phyloP scores from a whole-genome alignment of 2,797 vertebrate genomes.

The Hemitrygon akajei region DNA sequence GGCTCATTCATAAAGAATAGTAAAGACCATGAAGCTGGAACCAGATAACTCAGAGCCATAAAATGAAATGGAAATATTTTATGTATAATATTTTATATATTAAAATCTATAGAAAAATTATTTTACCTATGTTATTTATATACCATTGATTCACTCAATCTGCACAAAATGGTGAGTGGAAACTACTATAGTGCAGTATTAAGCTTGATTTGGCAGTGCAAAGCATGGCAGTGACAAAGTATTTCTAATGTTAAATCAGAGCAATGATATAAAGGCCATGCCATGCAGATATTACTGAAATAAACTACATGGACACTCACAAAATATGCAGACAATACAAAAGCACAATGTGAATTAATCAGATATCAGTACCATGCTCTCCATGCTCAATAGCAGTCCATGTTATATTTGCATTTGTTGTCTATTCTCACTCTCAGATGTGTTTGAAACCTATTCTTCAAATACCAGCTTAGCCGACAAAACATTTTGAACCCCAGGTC shows the following conservation, averaged over 20 bases:
- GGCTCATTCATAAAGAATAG: not conserved
- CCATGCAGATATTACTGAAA: not conserved
- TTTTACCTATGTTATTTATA: constrained; percentile 6
- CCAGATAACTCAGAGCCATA: not conserved
- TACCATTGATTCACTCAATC: not conserved
- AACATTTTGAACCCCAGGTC: not conserved
- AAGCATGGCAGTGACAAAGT: not conserved
- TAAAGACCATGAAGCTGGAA: not conserved
- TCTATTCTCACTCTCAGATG: not conserved
- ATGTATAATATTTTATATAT: constrained; percentile 6
- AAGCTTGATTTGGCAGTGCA: not conserved
- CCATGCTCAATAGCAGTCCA: not conserved
- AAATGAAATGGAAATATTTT: not conserved
- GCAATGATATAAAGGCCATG: not conserved
- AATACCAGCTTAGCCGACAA: not conserved
- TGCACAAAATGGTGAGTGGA: not conserved
- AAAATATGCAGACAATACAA: not conserved
- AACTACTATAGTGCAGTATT: not conserved
- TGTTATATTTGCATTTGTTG: not conserved
- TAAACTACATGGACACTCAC: not conserved
- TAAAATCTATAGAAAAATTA: not conserved
- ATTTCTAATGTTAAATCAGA: too few relatives aligned
- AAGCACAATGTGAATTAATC: not conserved
- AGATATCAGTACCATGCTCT: not conserved
- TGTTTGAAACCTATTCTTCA: not conserved